Percentiles rank a stretch among this genome's conserved stretches.
Conservation (phyloP, 2,888 invertebrate genomes). For the Nymphalis c-album region DNA sequence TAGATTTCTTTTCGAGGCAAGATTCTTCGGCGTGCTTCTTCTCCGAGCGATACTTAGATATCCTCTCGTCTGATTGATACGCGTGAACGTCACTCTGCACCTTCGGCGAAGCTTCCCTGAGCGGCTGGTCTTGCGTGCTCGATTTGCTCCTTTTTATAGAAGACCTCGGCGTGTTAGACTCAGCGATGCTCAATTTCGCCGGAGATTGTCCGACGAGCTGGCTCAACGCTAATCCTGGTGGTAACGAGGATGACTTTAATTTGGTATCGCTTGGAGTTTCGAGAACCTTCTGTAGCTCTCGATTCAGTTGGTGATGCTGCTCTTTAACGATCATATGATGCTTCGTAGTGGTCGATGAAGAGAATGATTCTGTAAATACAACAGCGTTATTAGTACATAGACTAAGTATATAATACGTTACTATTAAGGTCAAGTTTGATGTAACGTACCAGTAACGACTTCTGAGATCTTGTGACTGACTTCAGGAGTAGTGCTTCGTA, state of each 20-base stretch:
- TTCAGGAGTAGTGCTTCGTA: conserved; percentile 84
- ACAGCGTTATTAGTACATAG: conserved; percentile 10
- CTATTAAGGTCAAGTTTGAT: not conserved
- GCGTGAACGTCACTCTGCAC: conserved; percentile 49
- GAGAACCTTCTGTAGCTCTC: conserved; percentile 67
- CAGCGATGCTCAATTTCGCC: conserved; percentile 78
- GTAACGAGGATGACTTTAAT: conserved; percentile 84
- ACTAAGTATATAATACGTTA: not conserved
- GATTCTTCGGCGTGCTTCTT: conserved; percentile 72
- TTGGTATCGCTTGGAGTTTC: conserved; percentile 77
- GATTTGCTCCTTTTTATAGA: conserved; percentile 77
- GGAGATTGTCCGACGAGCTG: conserved; percentile 75
- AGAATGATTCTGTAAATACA: conserved; percentile 73
- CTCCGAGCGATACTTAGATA: conserved; percentile 62
- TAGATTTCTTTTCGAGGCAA: conserved; percentile 76
- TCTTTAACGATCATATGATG: conserved; percentile 69
- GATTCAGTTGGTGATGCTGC: conserved; percentile 65
- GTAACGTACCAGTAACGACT: conserved; percentile 72
- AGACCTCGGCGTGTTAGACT: conserved; percentile 67
- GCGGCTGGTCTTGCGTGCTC: conserved; percentile 72
- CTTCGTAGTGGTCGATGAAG: conserved; percentile 78
- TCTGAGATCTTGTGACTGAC: conserved; percentile 70
- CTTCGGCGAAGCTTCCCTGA: conserved; percentile 63
- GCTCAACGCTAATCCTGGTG: conserved; percentile 81
- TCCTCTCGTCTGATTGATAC: conserved; percentile 64